Base-by-base conservation (phyloP, 2,113 vertebrate species). In the Silurus glanis region DNA sequence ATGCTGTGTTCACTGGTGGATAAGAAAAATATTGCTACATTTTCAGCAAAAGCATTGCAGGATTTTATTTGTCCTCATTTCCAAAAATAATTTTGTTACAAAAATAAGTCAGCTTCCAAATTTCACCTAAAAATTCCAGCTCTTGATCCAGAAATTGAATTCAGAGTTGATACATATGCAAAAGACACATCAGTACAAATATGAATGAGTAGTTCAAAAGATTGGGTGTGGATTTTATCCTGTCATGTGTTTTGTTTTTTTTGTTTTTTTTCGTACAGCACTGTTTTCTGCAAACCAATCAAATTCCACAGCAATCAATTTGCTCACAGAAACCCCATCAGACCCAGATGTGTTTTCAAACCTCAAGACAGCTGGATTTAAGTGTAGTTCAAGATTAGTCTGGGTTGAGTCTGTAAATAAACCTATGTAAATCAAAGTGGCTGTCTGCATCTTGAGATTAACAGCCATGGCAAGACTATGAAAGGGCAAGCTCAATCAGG, bases 401-500 rank as follows among this genome's bases (percentile, higher is more conserved):
- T 85, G 61, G 19, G 49, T 66, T 79, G 75, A 37, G 59, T 79
- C 61, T 69, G 67, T 74, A 81, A 82, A 58, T 74, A 82, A 74
- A 55, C 23, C 17, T 4, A 72, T 6, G 19, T 72, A 55, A 83
- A 83, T 9, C 67, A 71, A 55, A 83, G 9, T 45, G 55, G 66
- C 0, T 58, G 21, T 71, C 23, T 51, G 49, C 25, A 58, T 74
- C 8, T 55, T 49, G 21, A 64, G 64, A 71, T 49, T 37, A 72
- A 61, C 45, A 61, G 82, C 82, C 58, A 78, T 78, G 53, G 56
- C n/a, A 78, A 67, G 25, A 79, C 21, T 25, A 61, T 67, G 17
- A 64, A 2, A 72, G 23, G 62, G 47, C 71, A 58, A 3, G 88
- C 49, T 69, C 25, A 76, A 23, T 88, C 93, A 49, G 92, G 88